Evolutionary conservation across 2,113 vertebrate species (phyloP), one percentile per base, ranked within the genome.

Genomic region (Chaetura pelagica): DNA sequence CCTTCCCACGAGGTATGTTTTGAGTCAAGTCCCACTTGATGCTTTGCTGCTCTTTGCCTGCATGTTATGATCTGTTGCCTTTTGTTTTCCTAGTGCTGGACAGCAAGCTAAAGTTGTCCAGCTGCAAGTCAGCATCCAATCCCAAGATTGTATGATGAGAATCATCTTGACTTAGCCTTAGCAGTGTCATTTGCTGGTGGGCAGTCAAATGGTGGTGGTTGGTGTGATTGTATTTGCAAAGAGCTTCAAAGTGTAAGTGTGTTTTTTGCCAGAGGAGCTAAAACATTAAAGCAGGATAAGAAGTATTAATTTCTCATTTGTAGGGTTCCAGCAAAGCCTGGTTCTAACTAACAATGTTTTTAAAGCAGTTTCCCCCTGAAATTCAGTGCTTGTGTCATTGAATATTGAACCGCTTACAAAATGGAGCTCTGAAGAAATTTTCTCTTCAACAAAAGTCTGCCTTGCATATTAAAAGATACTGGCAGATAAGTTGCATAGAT

Each of bases 1-100:
- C 90, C 57, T 91, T 67, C 90, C 85, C 59, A 59, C 22, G 6
- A 97, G 96, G 94, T 97, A 90, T 6, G 90, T 96, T 91, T 27
- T 52, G 72, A 89, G 67, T 48, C 17, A 13, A 30, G 30, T 87
- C 92, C 44, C 66, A 30, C 91, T 92, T 9, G 0, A 1, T 30
- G 61, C 55, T 64, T 74, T 77, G 58, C 80, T 86, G 57, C 48
- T 81, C 44, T 62, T 58, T 18, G 59, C 38, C 72, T 87, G 82
- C 87, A 87, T 91, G 89, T 40, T 63, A 71, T 49, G 73, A 85
- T 87, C 26, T 59, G 58, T 61, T 84, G 79, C 76, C 52, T 94
- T 69, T 52, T 2, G 1, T 93, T 94, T 74, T 62, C 72, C 29
- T 38, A 29, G 72, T 55, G 40, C 40, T 69, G 42, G 29, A 21